Conservation (phyloP, 2,113 vertebrate species). For the Synchiropus splendidus region DNA sequence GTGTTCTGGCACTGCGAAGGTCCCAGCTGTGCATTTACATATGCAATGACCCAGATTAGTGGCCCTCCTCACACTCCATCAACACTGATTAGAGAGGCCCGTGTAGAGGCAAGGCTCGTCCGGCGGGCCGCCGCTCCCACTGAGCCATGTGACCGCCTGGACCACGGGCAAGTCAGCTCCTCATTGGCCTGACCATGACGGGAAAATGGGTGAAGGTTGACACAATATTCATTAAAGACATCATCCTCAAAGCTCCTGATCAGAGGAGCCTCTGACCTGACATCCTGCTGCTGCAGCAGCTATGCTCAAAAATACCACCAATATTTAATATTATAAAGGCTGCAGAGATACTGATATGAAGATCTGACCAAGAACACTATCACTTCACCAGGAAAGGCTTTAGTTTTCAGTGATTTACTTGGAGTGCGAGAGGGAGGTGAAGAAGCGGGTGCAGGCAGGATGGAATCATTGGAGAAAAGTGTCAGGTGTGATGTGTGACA, state of each 20-base stretch:
- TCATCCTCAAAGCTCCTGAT: background rate
- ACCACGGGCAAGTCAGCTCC: conserved; percentile 7
- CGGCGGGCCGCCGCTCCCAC: conserved; percentile 21
- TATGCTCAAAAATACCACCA: no score
- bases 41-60: conserved; percentile 85
- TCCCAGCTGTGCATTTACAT: conserved; percentile 84
- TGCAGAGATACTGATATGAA: no score
- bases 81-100: conserved; percentile 72
- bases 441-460: no score
- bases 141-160: conserved; percentile 19
- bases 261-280: no score
- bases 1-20: conserved; percentile 67
- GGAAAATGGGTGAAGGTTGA: conserved; percentile 16
- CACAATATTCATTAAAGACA: conserved; percentile 11
- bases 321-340: no score
- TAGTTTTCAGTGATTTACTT: no score
- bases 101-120: conserved; percentile 24
- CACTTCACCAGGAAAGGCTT: no score
- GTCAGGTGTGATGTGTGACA: no score
- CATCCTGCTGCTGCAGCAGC: no score
- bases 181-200: conserved; percentile 26
- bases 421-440: no score
- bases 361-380: no score
- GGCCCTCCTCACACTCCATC: conserved; percentile 74
- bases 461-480: no score